Evolutionary conservation across 2,888 invertebrate genomes (phyloP), one percentile per base, ranked within the genome.

Genomic region (Anoplius nigerrimus): DNA sequence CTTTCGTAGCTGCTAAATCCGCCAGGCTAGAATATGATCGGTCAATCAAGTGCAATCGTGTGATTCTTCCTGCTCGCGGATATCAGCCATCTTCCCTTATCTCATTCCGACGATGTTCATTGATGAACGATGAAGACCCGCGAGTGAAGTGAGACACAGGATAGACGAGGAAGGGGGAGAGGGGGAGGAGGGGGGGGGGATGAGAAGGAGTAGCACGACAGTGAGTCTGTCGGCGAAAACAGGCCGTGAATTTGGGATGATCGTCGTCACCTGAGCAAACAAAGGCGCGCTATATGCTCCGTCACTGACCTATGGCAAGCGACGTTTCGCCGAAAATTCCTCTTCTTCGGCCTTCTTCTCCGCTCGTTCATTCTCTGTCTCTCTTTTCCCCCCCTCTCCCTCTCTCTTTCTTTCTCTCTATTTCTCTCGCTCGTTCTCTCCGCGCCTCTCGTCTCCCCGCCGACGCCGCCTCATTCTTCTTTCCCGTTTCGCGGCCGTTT

Each of bases 271-370:
- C 72, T 78, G 74, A 59, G 65, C 66, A 81, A 81, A 81, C 74
- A 73, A 46, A 53, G 56, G 27, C 69, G 16, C 22, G 57, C 24
- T 11, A 34, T 20, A 22, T 21, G 46, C 46, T 16, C 21, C 61
- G 63, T 66, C 71, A 63, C 73, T 74, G 76, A 81, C 74, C 77
- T 81, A 70, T 66, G 71, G 34, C 71, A 74, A 79, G 75, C 42
- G 56, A 48, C 51, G 24, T 59, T 60, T 65, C 62, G 46, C 43
- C 45, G 46, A 58, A 55, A 20, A 53, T 43, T 43, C 67, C 59
- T 60, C 61, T 54, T 53, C 56, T 52, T 46, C 65, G 42, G n/a
- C 20, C 5, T 60, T n/a, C 4, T 5, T 22, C 21, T 52, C 15
- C 53, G 20, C 21, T 53, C 52, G 16, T 54, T 51, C 53, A 21